Conservation (phyloP, 1,140 invertebrate genomes). For the Cyclina sinensis region DNA sequence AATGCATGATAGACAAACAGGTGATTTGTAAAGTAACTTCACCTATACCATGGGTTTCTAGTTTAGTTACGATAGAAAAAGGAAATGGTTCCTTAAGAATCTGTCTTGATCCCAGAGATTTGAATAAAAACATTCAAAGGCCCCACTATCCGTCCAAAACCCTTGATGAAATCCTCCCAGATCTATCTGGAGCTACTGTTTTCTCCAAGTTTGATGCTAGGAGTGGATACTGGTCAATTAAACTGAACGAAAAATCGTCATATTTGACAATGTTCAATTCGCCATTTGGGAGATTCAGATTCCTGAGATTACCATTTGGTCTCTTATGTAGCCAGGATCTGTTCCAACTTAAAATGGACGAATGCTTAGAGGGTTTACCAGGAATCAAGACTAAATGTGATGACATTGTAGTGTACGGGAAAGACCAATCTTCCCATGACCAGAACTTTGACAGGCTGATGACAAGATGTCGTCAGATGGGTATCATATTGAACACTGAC, state of each 20-base stretch:
- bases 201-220: conserved; percentile 77
- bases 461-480: conserved; percentile 82
- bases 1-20: background rate
- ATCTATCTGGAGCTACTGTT: conserved; percentile 59
- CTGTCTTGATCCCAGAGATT: conserved; percentile 65
- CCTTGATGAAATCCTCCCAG: conserved; percentile 39
- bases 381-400: conserved; percentile 81
- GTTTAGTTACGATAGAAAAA: too few relatives aligned
- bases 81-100: conserved; percentile 58
- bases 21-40: background rate
- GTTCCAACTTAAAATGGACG: conserved; percentile 65
- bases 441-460: conserved; percentile 77
- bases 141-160: conserved; percentile 55
- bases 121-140: conserved; percentile 67
- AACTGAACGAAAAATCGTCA: conserved; percentile 73
- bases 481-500: background rate
- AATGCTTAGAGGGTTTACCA: conserved; percentile 68
- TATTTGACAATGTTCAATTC: too few relatives aligned
- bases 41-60: background rate
- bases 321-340: conserved; percentile 53
- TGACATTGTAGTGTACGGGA: conserved; percentile 82
- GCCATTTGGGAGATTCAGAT: conserved; percentile 73
- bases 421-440: conserved; percentile 80
- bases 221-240: conserved; percentile 81
- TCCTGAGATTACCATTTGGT: conserved; percentile 64